Evolutionary conservation across 2,797 vertebrate species (phyloP), one percentile per base, ranked within the genome.

Genomic region (Notolabrus celidotus): DNA sequence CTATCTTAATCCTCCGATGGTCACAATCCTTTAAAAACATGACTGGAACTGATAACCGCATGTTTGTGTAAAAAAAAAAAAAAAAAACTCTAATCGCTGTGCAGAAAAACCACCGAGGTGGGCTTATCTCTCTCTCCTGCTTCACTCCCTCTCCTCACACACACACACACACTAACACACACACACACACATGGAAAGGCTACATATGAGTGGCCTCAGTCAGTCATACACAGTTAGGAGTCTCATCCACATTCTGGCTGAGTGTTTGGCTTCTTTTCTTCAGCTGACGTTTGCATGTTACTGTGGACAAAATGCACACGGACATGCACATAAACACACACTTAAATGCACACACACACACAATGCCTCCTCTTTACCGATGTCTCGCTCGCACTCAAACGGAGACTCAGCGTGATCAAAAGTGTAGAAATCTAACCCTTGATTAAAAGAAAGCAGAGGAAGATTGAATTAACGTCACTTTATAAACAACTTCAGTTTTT

Each of bases 211-310:
- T 57, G 70, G 54, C 79, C 74, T 60, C 69, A 73, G 80, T 79
- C 80, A 86, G 87, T 91, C 88, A 86, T 79, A 85, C 65, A 27
- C 47, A 74, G 77, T 91, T 89, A 89, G 71, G 57, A 51, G 77
- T 73, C 85, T 91, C 90, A 91, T 91, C 91, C 89, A 91, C 84
- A 83, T 87, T 83, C 79, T 74, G 75, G 50, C 67, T 57, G 71
- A 68, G 85, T 67, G 70, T 90, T 77, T 51, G 54, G 49, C 55
- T 80, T 68, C 67, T 66, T 79, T 53, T 62, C 78, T 82, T 68
- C 83, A 79, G 88, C 85, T 83, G 84, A 85, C 25, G 52, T 68
- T 67, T 81, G 72, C 86, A 79, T 78, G 83, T 86, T 80, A 60
- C 80, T 51, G 74, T 75, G 70, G 67, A 77, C 70, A 73, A 76